These are phyloP conservation scores for Petrolisthes manimaculis DNA, from an alignment of 2,888 invertebrate species.

Conservation along the genomic window DNA sequence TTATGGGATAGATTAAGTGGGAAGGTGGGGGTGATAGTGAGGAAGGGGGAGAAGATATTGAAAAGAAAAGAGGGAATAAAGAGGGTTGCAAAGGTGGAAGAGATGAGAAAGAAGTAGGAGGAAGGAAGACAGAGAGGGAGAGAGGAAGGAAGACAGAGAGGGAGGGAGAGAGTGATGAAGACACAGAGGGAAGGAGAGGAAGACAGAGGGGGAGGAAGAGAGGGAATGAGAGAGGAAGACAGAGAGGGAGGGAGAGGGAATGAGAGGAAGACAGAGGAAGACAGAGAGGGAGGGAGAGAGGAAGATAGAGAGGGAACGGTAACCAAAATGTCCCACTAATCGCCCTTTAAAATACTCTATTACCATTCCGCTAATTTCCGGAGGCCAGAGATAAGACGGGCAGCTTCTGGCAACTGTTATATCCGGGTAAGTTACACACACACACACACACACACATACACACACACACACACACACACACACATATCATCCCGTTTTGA, in stretches of 20 bases:
- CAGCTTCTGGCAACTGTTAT: neutral
- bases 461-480: no score
- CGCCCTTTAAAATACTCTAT: neutral
- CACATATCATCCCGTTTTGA: no score
- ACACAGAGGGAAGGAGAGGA: no score
- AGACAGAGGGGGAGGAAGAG: neutral
- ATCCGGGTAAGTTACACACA: neutral
- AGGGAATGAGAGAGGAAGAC: neutral
- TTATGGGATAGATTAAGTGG: neutral
- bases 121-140: conserved; percentile 23
- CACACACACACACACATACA: no score
- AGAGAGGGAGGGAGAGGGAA: neutral
- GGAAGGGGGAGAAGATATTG: neutral
- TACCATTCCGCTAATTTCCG: conserved; percentile 15
- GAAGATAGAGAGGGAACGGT: no score
- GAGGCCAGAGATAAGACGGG: neutral
- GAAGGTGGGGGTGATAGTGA: neutral
- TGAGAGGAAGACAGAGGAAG: neutral
- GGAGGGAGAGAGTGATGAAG: no score
- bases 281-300: no score
- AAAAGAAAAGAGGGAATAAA: neutral
- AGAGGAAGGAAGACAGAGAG: neutral
- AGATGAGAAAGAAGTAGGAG: conserved; percentile 27
- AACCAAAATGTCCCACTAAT: no score
- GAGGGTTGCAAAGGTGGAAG: conserved; percentile 9